Conservation (phyloP, 2,113 vertebrate genomes). For the Octodon degus region DNA sequence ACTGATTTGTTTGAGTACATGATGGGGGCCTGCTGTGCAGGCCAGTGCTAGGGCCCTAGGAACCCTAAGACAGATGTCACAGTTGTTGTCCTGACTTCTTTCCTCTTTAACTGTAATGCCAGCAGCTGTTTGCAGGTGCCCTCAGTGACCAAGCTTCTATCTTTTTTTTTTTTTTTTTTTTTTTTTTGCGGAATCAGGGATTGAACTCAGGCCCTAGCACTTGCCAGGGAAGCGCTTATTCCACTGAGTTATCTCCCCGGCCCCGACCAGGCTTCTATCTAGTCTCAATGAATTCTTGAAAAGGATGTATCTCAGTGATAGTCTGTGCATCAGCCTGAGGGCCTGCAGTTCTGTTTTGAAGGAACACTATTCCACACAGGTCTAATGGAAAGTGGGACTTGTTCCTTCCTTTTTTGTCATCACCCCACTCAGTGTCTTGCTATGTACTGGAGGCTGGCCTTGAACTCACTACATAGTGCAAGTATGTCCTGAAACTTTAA, state of each 20-base stretch:
- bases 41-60: background rate
- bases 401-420: background rate
- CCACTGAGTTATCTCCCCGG: no score
- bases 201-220: no score
- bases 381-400: background rate
- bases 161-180: no score
- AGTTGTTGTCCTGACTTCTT: background rate
- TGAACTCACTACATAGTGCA: background rate
- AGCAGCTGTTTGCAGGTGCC: background rate
- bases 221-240: no score
- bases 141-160: background rate
- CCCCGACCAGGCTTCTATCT: background rate
- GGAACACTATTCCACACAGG: background rate
- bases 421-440: background rate
- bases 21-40: background rate
- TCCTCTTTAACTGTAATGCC: background rate
- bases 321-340: background rate
- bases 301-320: background rate
- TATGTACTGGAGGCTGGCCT: background rate
- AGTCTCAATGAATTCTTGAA: background rate
- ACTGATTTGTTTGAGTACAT: background rate
- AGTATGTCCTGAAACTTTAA: background rate
- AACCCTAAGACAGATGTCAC: background rate
- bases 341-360: background rate
- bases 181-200: no score